Conservation (phyloP, 2,797 vertebrate genomes). For the Capromys pilorides region DNA sequence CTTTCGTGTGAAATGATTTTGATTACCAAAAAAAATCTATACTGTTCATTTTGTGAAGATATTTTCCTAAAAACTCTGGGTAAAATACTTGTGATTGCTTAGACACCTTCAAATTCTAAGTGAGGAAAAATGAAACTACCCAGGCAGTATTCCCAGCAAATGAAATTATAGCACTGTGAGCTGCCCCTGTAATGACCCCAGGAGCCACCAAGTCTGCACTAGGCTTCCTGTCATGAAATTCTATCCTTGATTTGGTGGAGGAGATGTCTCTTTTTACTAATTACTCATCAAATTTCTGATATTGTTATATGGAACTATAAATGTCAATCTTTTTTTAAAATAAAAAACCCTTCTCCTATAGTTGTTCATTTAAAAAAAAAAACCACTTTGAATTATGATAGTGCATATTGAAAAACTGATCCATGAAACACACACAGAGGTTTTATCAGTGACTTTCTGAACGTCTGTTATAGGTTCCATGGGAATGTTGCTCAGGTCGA, state of each 20-base stretch:
- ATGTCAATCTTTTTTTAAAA: slow-evolving; percentile 72
- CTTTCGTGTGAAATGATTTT: slow-evolving; percentile 68
- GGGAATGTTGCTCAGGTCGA: neutral
- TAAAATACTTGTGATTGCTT: slow-evolving; percentile 70
- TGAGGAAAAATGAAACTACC: slow-evolving; percentile 62
- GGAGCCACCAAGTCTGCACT: slow-evolving; percentile 57
- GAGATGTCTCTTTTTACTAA: slow-evolving; percentile 61
- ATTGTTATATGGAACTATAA: slow-evolving; percentile 66
- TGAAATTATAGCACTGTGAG: neutral
- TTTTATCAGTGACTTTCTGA: slow-evolving; percentile 11
- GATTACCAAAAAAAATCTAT: slow-evolving; percentile 65
- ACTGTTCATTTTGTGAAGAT: slow-evolving; percentile 73
- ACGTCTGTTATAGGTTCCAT: neutral
- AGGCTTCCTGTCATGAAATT: slow-evolving; percentile 57
- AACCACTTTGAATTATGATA: neutral
- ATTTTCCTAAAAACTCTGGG: slow-evolving; percentile 68
- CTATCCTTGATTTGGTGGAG: slow-evolving; percentile 58
- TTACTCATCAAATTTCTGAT: slow-evolving; percentile 73
- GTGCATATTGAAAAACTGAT: slow-evolving; percentile 1
- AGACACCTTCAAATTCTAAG: slow-evolving; percentile 60
- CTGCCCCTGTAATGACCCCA: slow-evolving; percentile 14
- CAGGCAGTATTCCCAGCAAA: slow-evolving; percentile 30
- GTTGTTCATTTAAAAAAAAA: neutral
- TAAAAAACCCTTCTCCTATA: slow-evolving; percentile 21
- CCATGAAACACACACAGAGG: neutral